A percentile compares a stretch with the other conserved stretches of the same genome.
Conservation (phyloP, 2,888 invertebrate genomes). For the Caenorhabditis sulstoni region DNA sequence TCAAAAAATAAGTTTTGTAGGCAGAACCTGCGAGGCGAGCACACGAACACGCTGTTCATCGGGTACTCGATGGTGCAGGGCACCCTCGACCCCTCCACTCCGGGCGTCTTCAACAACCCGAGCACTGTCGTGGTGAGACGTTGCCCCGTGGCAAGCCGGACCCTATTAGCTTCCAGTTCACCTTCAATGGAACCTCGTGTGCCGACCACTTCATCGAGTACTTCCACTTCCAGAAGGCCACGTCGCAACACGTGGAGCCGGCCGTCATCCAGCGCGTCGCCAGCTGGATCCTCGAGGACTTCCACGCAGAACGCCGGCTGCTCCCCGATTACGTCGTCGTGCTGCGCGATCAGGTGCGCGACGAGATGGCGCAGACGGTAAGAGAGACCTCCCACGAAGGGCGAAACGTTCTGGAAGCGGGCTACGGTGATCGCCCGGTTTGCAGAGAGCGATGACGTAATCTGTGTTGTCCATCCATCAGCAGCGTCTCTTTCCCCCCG, state of each 20-base stretch:
- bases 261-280: slow-evolving; percentile 24
- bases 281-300: slow-evolving; percentile 43
- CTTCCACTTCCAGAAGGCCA: slow-evolving; percentile 49
- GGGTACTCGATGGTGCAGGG: slow-evolving; percentile 35
- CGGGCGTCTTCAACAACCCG: slow-evolving; percentile 47
- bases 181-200: slow-evolving; percentile 46
- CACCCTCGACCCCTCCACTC: slow-evolving; percentile 32
- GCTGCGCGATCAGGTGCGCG: slow-evolving; percentile 44
- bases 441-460: slow-evolving; percentile 3
- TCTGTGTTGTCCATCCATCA: neutral
- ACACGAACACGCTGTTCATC: slow-evolving; percentile 50
- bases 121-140: slow-evolving; percentile 41
- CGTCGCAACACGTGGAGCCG: slow-evolving; percentile 17
- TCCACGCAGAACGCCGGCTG: slow-evolving; percentile 16
- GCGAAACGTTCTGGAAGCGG: neutral
- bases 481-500: neutral
- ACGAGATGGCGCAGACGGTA: slow-evolving; percentile 27
- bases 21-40: slow-evolving; percentile 12
- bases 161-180: slow-evolving; percentile 51
- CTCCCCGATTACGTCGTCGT: slow-evolving; percentile 43
- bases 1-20: slow-evolving; percentile 4
- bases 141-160: too few species aligned
- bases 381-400: neutral
- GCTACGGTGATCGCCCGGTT: too few species aligned
- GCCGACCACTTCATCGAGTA: slow-evolving; percentile 50